Conservation (phyloP, 1,140 invertebrate species). For the Pseudoatta argentina region DNA sequence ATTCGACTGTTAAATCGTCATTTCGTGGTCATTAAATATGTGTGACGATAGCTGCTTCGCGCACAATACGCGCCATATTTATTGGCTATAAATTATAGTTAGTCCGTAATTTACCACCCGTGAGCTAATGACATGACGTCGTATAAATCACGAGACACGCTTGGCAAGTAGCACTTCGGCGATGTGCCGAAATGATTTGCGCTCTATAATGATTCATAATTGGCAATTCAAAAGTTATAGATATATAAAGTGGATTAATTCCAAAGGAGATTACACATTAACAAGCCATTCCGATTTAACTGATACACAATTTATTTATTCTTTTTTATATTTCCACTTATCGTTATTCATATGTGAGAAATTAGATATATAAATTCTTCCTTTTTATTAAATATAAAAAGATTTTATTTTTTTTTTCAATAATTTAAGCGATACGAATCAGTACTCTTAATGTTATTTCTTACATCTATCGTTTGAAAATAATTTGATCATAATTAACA, state of each 20-base stretch:
- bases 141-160: constrained; percentile 47
- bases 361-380: neutral
- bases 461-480: no score
- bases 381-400: neutral
- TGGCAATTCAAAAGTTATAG: constrained; percentile 20
- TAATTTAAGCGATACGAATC: no score
- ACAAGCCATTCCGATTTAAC: neutral
- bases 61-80: constrained; percentile 48
- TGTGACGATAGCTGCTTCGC: neutral
- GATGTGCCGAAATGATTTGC: constrained; percentile 18
- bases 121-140: constrained; percentile 51
- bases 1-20: constrained; percentile 38
- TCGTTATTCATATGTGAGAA: neutral
- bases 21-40: constrained; percentile 27
- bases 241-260: constrained; percentile 32
- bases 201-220: constrained; percentile 55
- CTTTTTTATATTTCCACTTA: neutral
- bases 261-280: constrained; percentile 2
- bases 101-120: constrained; percentile 53
- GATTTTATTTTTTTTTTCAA: no score
- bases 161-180: constrained; percentile 10
- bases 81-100: constrained; percentile 61
- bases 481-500: no score
- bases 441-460: no score
- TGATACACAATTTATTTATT: neutral